A percentile compares a stretch with the other conserved stretches of the same genome.
These are phyloP conservation scores for Phaethornis superciliosus DNA, from an alignment of 2,113 vertebrate species.

Conservation along the genomic window DNA sequence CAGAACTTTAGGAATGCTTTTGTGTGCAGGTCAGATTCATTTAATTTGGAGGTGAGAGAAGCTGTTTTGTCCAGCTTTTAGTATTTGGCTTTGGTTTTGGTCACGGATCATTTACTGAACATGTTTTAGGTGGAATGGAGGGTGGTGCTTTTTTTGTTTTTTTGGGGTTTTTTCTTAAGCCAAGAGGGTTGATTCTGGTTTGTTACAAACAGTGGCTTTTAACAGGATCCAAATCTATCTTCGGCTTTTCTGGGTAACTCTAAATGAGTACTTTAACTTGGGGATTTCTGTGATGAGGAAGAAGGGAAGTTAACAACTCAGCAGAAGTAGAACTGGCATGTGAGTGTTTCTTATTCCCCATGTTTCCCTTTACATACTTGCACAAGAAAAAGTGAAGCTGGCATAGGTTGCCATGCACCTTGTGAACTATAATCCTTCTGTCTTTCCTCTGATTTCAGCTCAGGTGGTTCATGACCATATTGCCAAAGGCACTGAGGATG, in stretches of 20 bases:
- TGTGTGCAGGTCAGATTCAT: conserved; percentile 37
- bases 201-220: conserved; percentile 53
- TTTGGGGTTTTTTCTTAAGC: not conserved
- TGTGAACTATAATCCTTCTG: not conserved
- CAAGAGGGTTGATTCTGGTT: conserved; percentile 58
- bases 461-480: not conserved
- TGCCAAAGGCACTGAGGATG: not conserved
- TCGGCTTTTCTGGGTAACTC: conserved; percentile 67
- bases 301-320: conserved; percentile 58
- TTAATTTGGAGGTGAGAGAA: conserved; percentile 62
- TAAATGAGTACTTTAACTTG: conserved; percentile 68
- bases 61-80: conserved; percentile 57
- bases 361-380: not conserved
- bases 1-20: conserved; percentile 35
- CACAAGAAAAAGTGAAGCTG: not conserved
- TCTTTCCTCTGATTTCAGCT: not conserved
- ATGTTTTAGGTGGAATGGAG: conserved; percentile 65
- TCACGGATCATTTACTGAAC: conserved; percentile 68
- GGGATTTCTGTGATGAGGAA: conserved; percentile 58
- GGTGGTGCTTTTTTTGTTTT: not conserved
- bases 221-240: conserved; percentile 69
- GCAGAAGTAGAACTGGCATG: conserved; percentile 19
- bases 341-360: not conserved
- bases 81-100: conserved; percentile 69
- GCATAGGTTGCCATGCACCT: not conserved